A percentile compares a stretch with the other conserved stretches of the same genome.
phyloP scores from a whole-genome alignment of 2,113 vertebrate species.

The Suncus etruscus region DNA sequence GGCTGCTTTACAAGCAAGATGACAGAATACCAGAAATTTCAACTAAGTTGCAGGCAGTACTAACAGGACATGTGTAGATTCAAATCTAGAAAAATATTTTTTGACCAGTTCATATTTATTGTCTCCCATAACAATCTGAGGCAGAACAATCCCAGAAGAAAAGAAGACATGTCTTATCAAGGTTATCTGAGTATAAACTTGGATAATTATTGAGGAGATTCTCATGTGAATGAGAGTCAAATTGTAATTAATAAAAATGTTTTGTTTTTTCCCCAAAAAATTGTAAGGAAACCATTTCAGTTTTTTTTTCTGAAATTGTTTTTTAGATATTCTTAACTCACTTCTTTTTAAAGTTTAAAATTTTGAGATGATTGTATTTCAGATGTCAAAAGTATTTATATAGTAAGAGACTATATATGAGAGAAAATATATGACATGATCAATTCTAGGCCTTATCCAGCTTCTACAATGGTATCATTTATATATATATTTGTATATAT shows the following conservation, averaged over 20 bases:
- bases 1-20: constrained; percentile 61
- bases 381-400: too few relatives aligned
- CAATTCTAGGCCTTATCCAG: too few relatives aligned
- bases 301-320: not conserved
- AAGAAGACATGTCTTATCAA: not conserved
- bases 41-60: not conserved
- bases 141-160: not conserved
- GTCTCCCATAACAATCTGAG: not conserved
- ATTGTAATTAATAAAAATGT: not conserved
- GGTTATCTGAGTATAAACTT: not conserved
- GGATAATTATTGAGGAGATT: too few relatives aligned
- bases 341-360: not conserved
- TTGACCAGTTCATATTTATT: not conserved
- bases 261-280: not conserved
- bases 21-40: not conserved
- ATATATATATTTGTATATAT: too few relatives aligned
- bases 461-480: not conserved
- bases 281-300: not conserved
- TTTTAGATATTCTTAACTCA: not conserved
- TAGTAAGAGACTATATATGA: too few relatives aligned
- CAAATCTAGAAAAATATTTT: not conserved
- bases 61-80: constrained; percentile 29
- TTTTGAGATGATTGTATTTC: constrained; percentile 45
- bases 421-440: too few relatives aligned
- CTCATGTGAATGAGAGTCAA: not conserved